Percentiles rank a stretch among this genome's conserved stretches.
Evolutionary conservation across 2,888 invertebrate species (phyloP).

Genomic region (Diarsia rubi): DNA sequence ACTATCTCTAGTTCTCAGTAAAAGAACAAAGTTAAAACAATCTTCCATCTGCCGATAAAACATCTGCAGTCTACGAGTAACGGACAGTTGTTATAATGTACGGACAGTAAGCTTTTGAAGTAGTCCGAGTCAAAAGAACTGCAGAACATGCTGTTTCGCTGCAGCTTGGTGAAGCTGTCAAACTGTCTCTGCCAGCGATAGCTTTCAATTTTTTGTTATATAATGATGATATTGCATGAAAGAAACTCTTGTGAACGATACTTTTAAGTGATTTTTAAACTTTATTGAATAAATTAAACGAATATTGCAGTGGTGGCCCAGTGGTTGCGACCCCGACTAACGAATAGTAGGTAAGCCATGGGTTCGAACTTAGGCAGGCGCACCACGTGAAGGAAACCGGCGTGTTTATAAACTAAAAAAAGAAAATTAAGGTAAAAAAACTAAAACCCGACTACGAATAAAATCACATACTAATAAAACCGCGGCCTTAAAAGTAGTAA

Average conservation of each 20-base stretch:
- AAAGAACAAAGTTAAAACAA: constrained; percentile 46
- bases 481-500: too few species aligned
- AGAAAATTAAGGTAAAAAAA: too few species aligned
- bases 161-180: not conserved
- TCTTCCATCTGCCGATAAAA: constrained; percentile 23
- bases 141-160: constrained; percentile 2
- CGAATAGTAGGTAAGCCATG: too few species aligned
- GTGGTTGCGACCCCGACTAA: too few species aligned
- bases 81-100: constrained; percentile 24
- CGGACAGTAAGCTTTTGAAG: constrained; percentile 38
- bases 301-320: too few species aligned
- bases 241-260: not conserved
- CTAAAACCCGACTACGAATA: too few species aligned
- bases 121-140: constrained; percentile 26
- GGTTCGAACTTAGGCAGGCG: too few species aligned
- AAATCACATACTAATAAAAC: too few species aligned
- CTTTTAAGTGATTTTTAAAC: not conserved
- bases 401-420: too few species aligned
- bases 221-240: not conserved
- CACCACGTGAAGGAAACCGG: too few species aligned
- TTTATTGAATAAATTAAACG: not conserved
- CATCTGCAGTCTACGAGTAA: not conserved
- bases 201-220: not conserved
- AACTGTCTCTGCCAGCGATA: constrained; percentile 1
- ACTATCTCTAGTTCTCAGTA: not conserved